Evolutionary conservation across 1,140 invertebrate species (phyloP), one percentile per base, ranked within the genome.

Genomic region (Drosophila kohkoa): DNA sequence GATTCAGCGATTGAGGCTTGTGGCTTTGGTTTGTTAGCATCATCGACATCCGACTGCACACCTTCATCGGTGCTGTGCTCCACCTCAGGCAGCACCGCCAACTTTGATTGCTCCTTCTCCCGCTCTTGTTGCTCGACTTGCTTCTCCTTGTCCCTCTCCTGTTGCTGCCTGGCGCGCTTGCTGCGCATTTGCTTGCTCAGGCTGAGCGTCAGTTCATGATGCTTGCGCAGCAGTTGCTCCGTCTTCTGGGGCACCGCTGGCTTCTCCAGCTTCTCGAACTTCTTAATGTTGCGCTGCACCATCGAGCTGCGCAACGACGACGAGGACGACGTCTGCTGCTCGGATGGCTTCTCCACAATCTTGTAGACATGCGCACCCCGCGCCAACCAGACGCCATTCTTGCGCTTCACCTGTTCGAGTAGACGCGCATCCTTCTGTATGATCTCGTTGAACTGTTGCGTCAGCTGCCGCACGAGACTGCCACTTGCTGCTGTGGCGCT

Each of bases 371-470:
- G 81, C 0, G 81, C 69, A 35, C 91, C 89, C 6, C 89, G 70
- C 5, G 86, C 65, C 6, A 92, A 43, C 71, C 83, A 80, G 1
- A 92, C 81, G 11, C 90, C 92, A 55, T 92, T 87, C 43, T 90
- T 90, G 2, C 82, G 78, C 72, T 93, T 93, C 5, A 93, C 91
- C 64, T 93, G 92, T 60, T 93, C 88, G 48, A 92, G 72, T 0
- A 93, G 62, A 0, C 76, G 75, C 1, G 72, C 74, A 66, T 92
- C 93, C 46, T 93, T 91, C 32, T 91, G 90, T 59, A 93, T 92
- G 55, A 93, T 86, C 75, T 93, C 87, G 79, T 93, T 93, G 70
- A 93, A 94, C 62, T 93, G 93, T 41, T 93, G 92, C 4, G 93
- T 93, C 51, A 94, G 72, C 65, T 93, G 92, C 30, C 93, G 92